A percentile compares a stretch with the other conserved stretches of the same genome.
phyloP scores from a whole-genome alignment of 2,113 vertebrate genomes.

The Oostethus manadensis region DNA sequence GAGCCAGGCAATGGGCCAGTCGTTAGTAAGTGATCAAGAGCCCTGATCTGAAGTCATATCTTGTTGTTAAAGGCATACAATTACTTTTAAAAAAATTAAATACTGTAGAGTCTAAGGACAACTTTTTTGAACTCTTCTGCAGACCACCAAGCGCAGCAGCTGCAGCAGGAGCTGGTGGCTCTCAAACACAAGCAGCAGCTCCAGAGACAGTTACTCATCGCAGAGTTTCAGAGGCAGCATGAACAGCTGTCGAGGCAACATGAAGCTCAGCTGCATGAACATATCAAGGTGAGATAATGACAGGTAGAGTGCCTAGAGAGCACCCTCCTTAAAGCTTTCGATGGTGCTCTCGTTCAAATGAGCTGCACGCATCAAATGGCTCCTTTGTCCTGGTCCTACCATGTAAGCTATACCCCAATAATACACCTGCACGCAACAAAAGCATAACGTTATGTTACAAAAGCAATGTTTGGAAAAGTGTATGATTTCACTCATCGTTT shows the following conservation, averaged over 20 bases:
- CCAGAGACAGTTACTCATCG: slow-evolving; percentile 93
- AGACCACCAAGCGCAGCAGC: slow-evolving; percentile 80
- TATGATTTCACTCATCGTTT: too few relatives aligned
- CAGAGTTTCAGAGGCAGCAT: slow-evolving; percentile 94
- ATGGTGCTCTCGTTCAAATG: too few relatives aligned
- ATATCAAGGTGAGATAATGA: slow-evolving; percentile 80
- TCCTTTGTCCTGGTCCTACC: too few relatives aligned
- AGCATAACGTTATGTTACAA: too few relatives aligned
- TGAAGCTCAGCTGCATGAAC: slow-evolving; percentile 92
- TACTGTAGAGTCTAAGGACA: not conserved
- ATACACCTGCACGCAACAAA: too few relatives aligned
- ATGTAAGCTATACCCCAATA: too few relatives aligned
- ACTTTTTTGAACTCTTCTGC: not conserved
- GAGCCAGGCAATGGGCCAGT: slow-evolving; percentile 52
- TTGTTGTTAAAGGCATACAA: not conserved
- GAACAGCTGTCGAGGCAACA: slow-evolving; percentile 95
- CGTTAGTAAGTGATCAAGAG: slow-evolving; percentile 53
- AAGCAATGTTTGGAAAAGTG: too few relatives aligned
- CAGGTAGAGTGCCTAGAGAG: too few relatives aligned
- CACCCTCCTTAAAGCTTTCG: too few relatives aligned
- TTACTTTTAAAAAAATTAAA: too few relatives aligned
- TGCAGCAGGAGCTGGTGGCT: slow-evolving; percentile 92
- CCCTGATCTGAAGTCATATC: not conserved
- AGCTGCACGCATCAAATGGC: too few relatives aligned
- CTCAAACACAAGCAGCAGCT: slow-evolving; percentile 98